Conservation (phyloP, 1,140 invertebrate species). For the Lepeophtheirus salmonis region DNA sequence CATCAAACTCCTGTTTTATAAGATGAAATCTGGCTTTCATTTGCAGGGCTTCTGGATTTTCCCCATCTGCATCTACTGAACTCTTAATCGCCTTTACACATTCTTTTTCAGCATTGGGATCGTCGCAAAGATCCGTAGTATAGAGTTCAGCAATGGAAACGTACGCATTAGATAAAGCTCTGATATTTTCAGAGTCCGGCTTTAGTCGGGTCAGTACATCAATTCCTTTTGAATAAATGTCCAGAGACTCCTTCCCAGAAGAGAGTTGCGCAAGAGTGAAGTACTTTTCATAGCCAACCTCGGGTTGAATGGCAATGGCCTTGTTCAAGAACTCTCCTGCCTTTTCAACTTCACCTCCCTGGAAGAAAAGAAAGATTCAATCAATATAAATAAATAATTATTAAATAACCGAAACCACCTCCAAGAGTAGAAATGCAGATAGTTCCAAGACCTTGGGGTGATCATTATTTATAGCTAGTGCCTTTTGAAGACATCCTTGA, state of each 20-base stretch:
- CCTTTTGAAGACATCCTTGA: constrained; percentile 6
- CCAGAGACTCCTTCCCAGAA: constrained; percentile 26
- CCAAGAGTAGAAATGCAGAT: neutral
- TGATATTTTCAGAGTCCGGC: constrained; percentile 20
- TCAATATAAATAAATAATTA: neutral
- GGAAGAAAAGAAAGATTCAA: constrained; percentile 23
- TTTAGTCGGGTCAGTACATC: constrained; percentile 24
- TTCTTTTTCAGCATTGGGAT: constrained; percentile 20
- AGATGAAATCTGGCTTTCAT: constrained; percentile 20
- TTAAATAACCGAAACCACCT: neutral
- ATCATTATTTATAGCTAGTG: neutral
- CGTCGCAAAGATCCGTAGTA: constrained; percentile 30
- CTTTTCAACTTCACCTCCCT: constrained; percentile 27
- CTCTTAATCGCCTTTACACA: constrained; percentile 12
- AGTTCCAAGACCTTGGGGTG: constrained; percentile 6
- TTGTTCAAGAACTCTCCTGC: constrained; percentile 29
- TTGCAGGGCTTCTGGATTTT: constrained; percentile 21
- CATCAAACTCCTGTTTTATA: constrained; percentile 19
- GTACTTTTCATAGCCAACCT: constrained; percentile 29
- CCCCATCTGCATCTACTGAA: constrained; percentile 19
- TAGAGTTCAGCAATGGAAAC: constrained; percentile 31
- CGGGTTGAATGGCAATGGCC: constrained; percentile 27
- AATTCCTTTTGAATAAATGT: constrained; percentile 30
- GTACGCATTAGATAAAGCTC: constrained; percentile 29
- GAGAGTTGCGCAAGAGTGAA: constrained; percentile 30